These are phyloP conservation scores for Eupithecia subumbrata DNA, from an alignment of 2,888 invertebrate species.

Conservation along the genomic window DNA sequence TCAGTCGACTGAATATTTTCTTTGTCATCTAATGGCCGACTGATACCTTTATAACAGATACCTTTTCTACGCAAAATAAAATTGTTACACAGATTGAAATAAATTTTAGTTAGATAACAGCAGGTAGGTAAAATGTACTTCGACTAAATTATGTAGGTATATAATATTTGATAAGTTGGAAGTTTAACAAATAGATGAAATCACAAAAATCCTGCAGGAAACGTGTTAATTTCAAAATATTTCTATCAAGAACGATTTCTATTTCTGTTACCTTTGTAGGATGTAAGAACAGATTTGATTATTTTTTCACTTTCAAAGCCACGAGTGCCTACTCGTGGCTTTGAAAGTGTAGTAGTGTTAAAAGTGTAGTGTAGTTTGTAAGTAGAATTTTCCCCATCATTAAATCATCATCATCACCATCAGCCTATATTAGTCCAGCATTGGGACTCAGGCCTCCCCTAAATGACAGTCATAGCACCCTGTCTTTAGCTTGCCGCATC, in stretches of 20 bases:
- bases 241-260: background rate
- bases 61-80: background rate
- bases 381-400: background rate
- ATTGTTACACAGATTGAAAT: background rate
- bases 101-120: background rate
- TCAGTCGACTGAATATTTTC: constrained; percentile 7
- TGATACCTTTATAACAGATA: background rate
- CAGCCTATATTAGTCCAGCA: too few species aligned
- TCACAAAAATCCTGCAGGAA: too few species aligned
- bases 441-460: too few species aligned
- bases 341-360: too few species aligned
- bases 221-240: too few species aligned
- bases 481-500: too few species aligned
- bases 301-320: background rate
- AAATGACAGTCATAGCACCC: too few species aligned
- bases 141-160: background rate
- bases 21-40: constrained; percentile 10
- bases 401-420: too few species aligned
- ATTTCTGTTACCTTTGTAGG: background rate
- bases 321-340: too few species aligned
- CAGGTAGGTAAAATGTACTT: background rate
- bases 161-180: background rate
- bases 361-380: too few species aligned
- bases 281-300: background rate
- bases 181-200: background rate